phyloP scores from a whole-genome alignment of 2,888 invertebrate species.

The Conops quadrifasciatus region DNA sequence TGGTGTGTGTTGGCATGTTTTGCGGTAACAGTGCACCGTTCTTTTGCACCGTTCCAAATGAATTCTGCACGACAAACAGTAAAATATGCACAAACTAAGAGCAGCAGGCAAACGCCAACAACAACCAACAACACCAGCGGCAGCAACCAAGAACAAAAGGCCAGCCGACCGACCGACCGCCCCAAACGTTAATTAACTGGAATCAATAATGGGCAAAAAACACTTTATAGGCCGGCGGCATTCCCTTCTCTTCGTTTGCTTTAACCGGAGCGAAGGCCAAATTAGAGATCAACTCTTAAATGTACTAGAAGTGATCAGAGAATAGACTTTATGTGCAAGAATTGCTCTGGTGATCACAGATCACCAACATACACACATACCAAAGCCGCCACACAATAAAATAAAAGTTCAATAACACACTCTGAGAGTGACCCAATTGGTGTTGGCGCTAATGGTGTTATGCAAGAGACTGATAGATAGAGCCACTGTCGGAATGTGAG shows the following conservation, averaged over 20 bases:
- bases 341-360: no score
- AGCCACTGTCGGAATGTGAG: background rate
- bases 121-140: background rate
- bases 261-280: background rate
- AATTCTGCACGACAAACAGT: slow-evolving; percentile 11
- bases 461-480: background rate
- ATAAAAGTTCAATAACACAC: slow-evolving; percentile 31
- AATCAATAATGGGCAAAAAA: slow-evolving; percentile 13
- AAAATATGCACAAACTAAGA: slow-evolving; percentile 23
- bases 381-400: background rate
- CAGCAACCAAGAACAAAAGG: background rate
- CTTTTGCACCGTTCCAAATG: background rate
- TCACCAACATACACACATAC: background rate
- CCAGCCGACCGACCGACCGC: slow-evolving; percentile 25
- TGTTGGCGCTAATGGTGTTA: background rate
- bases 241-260: background rate
- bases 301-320: background rate
- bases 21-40: background rate
- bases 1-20: background rate
- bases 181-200: slow-evolving; percentile 28
- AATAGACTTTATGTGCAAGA: background rate
- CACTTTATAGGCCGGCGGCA: background rate
- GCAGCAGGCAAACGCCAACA: background rate
- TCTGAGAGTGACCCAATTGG: slow-evolving; percentile 27
- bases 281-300: slow-evolving; percentile 21